Evolutionary conservation across 2,888 invertebrate genomes (phyloP).

Genomic region (Papilio gigon): DNA sequence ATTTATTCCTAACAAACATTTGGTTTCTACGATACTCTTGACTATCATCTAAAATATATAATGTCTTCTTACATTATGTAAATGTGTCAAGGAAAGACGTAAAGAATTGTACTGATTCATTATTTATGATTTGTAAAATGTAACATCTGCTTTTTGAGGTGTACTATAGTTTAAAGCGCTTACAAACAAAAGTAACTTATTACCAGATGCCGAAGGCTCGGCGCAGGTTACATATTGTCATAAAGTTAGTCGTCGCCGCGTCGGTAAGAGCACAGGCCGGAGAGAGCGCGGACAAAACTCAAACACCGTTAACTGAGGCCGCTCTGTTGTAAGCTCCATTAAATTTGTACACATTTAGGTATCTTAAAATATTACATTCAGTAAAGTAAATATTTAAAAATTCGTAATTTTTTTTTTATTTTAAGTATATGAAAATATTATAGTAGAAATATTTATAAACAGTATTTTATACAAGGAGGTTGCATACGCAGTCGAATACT

Average conservation of each 20-base stretch:
- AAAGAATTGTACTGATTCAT: neutral
- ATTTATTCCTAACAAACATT: neutral
- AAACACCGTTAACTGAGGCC: constrained; percentile 48
- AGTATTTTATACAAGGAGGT: neutral
- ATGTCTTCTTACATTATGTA: too few species aligned
- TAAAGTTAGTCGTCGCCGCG: constrained; percentile 53
- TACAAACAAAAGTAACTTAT: constrained; percentile 73
- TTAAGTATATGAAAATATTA: neutral
- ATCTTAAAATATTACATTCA: neutral
- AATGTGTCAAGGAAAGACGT: neutral
- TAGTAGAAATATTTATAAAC: neutral
- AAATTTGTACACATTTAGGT: constrained; percentile 5
- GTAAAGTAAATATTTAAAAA: neutral
- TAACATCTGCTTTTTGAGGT: constrained; percentile 45
- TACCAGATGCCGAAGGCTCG: constrained; percentile 65
- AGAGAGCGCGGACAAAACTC: constrained; percentile 52
- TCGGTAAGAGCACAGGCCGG: constrained; percentile 57
- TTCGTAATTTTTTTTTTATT: neutral
- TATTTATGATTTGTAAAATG: neutral
- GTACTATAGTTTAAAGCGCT: constrained; percentile 69
- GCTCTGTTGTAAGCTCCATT: constrained; percentile 40
- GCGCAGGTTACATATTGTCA: constrained; percentile 70
- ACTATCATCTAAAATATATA: neutral
- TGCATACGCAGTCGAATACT: neutral
- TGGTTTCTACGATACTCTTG: neutral